phyloP scores from a whole-genome alignment of 2,113 vertebrate species.

The Dromiciops gliroides region DNA sequence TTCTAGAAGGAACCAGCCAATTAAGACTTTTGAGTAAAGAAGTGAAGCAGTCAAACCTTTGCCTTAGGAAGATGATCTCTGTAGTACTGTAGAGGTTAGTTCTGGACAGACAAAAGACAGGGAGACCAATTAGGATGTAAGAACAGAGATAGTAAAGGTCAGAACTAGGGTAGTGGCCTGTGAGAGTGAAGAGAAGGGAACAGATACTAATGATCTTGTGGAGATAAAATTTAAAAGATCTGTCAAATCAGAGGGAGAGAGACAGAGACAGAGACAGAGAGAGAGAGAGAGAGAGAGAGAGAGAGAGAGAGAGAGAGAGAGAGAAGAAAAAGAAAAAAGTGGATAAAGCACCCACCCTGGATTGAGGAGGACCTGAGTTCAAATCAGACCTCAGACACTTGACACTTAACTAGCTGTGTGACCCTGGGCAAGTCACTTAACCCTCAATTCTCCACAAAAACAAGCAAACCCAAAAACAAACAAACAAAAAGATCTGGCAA shows the following conservation, averaged over 20 bases:
- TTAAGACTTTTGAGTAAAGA: background rate
- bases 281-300: too few species aligned
- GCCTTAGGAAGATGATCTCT: background rate
- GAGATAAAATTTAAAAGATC: background rate
- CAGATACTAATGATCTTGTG: background rate
- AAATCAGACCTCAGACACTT: too few species aligned
- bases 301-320: too few species aligned
- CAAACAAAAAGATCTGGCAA: background rate
- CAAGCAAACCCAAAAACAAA: too few species aligned
- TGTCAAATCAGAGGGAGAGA: background rate
- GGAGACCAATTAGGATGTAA: background rate
- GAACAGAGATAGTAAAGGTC: background rate
- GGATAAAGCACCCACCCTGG: too few species aligned
- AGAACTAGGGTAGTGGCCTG: background rate
- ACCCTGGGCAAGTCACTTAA: too few species aligned
- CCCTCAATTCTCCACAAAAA: too few species aligned
- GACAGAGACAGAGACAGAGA: too few species aligned
- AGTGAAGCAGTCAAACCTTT: background rate
- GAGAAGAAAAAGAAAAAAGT: too few species aligned
- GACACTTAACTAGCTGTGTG: too few species aligned
- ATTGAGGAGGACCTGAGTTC: too few species aligned
- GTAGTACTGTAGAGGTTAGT: background rate
- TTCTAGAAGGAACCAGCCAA: background rate
- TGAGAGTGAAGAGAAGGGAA: background rate
- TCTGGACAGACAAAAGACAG: background rate